Evolutionary conservation across 2,113 vertebrate genomes (phyloP).

Genomic region (Pseudopodoces humilis): DNA sequence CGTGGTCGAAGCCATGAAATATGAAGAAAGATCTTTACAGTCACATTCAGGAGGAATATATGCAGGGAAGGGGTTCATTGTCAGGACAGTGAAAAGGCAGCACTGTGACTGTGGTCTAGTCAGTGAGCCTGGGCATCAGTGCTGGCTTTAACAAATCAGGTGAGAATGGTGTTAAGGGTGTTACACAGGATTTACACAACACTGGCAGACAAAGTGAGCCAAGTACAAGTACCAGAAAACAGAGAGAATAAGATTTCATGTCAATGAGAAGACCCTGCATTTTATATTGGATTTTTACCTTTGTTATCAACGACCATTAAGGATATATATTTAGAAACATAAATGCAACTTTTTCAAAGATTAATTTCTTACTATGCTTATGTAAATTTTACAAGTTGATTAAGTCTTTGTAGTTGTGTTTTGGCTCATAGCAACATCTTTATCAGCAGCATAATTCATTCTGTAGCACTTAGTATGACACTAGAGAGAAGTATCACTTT

Average conservation of each 20-base stretch:
- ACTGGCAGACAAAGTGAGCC: not conserved
- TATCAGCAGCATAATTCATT: conserved; percentile 60
- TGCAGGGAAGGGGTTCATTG: not conserved
- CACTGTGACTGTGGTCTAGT: not conserved
- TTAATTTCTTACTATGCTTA: conserved; percentile 49
- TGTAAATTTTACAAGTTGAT: conserved; percentile 54
- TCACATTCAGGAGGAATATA: not conserved
- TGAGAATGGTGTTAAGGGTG: not conserved
- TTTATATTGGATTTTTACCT: conserved; percentile 16
- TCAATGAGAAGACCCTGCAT: not conserved
- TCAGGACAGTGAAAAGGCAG: not conserved
- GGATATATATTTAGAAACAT: not conserved
- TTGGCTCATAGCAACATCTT: conserved; percentile 57
- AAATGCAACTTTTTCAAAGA: conserved; percentile 33
- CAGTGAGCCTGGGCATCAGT: not conserved
- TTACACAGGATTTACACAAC: not conserved
- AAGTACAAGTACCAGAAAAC: not conserved
- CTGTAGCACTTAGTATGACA: conserved; percentile 45
- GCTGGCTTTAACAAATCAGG: fast-evolving
- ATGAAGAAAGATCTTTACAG: not conserved
- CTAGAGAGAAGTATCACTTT: conserved; percentile 52
- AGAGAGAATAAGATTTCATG: not conserved
- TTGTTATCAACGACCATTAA: not conserved
- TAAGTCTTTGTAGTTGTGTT: conserved; percentile 60
- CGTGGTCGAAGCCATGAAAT: not conserved